phyloP scores from a whole-genome alignment of 2,888 invertebrate species.

The Apotomis betuletana region DNA sequence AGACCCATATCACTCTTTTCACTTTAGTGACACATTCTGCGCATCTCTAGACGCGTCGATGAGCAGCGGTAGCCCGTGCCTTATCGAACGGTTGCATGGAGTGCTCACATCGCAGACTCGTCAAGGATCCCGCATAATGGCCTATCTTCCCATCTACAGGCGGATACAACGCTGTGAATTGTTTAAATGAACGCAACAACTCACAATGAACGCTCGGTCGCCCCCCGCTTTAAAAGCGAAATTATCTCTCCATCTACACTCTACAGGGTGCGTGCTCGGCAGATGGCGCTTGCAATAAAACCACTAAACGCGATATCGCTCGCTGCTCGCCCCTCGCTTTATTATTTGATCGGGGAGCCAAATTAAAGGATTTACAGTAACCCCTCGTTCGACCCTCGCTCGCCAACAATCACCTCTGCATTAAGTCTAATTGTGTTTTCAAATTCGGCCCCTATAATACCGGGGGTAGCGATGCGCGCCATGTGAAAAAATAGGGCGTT shows the following conservation, averaged over 20 bases:
- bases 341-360: constrained; percentile 84
- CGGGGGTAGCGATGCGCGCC: constrained; percentile 67
- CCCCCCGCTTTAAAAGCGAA: constrained; percentile 74
- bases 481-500: constrained; percentile 79
- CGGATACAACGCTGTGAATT: constrained; percentile 70
- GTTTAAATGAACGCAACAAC: constrained; percentile 77
- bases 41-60: constrained; percentile 36
- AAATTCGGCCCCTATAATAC: constrained; percentile 79
- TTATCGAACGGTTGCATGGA: constrained; percentile 69
- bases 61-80: constrained; percentile 49
- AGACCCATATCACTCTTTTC: too few relatives aligned
- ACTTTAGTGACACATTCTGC: too few relatives aligned
- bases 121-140: constrained; percentile 69
- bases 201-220: constrained; percentile 69
- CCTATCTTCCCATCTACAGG: constrained; percentile 71
- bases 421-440: constrained; percentile 84
- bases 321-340: constrained; percentile 74
- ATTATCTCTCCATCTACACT: constrained; percentile 81
- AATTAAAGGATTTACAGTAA: constrained; percentile 83
- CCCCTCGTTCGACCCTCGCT: constrained; percentile 79
- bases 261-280: constrained; percentile 72
- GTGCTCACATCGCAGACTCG: constrained; percentile 65
- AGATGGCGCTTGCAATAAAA: constrained; percentile 84
- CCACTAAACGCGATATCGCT: constrained; percentile 83
- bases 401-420: constrained; percentile 83